Evolutionary conservation across 2,797 vertebrate genomes (phyloP), one percentile per base, ranked within the genome.

Genomic region (Danio kyathit): DNA sequence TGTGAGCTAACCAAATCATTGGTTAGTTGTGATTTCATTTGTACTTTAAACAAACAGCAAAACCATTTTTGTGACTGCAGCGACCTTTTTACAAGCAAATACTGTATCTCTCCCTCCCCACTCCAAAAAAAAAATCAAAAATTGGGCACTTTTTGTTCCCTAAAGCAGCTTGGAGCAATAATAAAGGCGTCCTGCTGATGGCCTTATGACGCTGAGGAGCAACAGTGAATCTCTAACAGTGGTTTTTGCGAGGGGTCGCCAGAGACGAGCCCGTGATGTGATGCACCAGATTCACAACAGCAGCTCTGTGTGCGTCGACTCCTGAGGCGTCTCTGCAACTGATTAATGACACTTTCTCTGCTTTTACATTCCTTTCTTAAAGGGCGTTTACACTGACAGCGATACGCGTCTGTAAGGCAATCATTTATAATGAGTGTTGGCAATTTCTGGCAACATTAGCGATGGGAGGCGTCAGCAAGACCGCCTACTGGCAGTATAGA

Each of bases 261-360:
- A 61, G 17, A 41, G 43, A 74, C 49, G 13, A 74, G 71, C 19
- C 38, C 19, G 10, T 66, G 66, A 73, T 63, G 21, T 40, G 74
- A 79, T 64, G 74, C 29, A 38, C 48, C 57, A 74, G 76, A 75
- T 82, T 83, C 57, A 81, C 74, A 79, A 72, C 72, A 29, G 59
- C 56, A 49, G 66, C 71, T 84, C 76, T 82, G 82, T 76, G 76
- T 21, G 44, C 29, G 59, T 71, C 61, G 19, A 10, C 76, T 81
- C 71, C 82, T 21, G 59, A 59, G 70, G 65, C 74, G 88, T 86
- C 93, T 94, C 93, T 94, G 93, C 91, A 93, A 91, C 90, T 92
- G 93, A 95, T 94, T 93, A 93, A 91, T 87, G 82, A 88, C 89
- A 88, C 84, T 88, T 74, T 73, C 63, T 66, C 51, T 14, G 71